Base-by-base conservation (phyloP, 2,113 vertebrate species). In the Syngnathoides biaculeatus region DNA sequence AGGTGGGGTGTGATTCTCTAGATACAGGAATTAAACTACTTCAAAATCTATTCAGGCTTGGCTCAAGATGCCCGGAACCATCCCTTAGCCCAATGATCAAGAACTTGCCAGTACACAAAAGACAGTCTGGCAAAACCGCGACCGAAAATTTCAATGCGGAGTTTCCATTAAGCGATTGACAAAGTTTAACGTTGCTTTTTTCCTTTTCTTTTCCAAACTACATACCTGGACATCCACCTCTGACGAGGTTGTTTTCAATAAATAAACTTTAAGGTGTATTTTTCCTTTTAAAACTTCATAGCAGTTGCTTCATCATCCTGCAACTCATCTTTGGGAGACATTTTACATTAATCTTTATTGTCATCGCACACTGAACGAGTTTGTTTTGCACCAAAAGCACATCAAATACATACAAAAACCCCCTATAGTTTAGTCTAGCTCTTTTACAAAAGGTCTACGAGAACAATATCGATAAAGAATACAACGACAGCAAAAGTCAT, bases 401-500 rank as follows among this genome's bases (percentile, higher is more conserved):
- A 27, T 7, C 60, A 63, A 13, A 39, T 26, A 13, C n/a, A 43
- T 39, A 8, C n/a, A 24, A 1, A 56, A 47, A 47, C 6, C n/a
- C n/a, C 12, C 4, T 10, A n/a, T 13, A 42, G 3, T 61, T 60
- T n/a, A 24, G 4, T 67, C 15, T 27, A 53, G 17, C 27, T 73
- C 57, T 59, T 69, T 68, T 42, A 67, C 15, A 68, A 58, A 53
- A 35, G 27, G 38, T 69, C 45, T 43, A 27, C 0, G 4, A 6
- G 17, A 64, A 60, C 11, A 58, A 67, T 67, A 24, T 47, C 11
- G n/a, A 12, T 17, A 9, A 26, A 64, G 24, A 53, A 56, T 74
- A 68, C 81, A 62, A 69, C 68, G 61, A 71, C 1, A 60, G 20
- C 71, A 19, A 70, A n/a, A n/a, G 56, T 81, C 75, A 88, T 85